Conservation (phyloP, 2,113 vertebrate genomes). For the Isurus oxyrinchus region DNA sequence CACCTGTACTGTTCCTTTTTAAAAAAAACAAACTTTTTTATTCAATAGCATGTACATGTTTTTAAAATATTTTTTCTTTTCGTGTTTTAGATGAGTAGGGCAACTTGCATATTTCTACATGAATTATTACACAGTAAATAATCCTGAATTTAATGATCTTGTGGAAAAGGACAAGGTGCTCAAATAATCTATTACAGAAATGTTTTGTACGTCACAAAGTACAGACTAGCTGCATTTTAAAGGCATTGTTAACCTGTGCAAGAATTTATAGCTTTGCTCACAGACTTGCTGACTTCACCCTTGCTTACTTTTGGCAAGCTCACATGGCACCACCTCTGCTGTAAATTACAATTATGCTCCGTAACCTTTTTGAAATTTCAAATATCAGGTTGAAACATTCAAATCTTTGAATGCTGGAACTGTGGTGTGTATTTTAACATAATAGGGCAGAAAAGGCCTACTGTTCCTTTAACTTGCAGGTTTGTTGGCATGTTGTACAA, state of each 20-base stretch:
- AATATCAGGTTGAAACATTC: neutral
- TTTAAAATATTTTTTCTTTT: neutral
- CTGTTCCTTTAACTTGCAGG: neutral
- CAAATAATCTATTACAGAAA: neutral
- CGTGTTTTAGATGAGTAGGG: neutral
- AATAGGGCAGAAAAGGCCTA: neutral
- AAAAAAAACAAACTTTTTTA: neutral
- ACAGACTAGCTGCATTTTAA: neutral
- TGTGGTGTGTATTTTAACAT: neutral
- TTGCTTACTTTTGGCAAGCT: neutral
- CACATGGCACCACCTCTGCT: neutral
- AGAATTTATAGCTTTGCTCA: neutral
- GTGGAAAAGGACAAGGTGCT: neutral
- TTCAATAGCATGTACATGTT: neutral
- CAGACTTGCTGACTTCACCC: neutral
- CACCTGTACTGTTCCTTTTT: neutral
- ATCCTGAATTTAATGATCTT: neutral
- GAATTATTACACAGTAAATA: neutral
- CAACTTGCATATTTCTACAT: neutral
- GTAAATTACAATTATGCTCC: neutral
- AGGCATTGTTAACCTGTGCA: neutral
- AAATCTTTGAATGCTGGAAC: neutral
- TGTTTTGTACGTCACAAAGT: neutral
- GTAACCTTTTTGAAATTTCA: neutral
- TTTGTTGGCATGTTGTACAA: neutral